Base-by-base conservation (phyloP, 2,888 invertebrate species). In the Crioceris asparagi region DNA sequence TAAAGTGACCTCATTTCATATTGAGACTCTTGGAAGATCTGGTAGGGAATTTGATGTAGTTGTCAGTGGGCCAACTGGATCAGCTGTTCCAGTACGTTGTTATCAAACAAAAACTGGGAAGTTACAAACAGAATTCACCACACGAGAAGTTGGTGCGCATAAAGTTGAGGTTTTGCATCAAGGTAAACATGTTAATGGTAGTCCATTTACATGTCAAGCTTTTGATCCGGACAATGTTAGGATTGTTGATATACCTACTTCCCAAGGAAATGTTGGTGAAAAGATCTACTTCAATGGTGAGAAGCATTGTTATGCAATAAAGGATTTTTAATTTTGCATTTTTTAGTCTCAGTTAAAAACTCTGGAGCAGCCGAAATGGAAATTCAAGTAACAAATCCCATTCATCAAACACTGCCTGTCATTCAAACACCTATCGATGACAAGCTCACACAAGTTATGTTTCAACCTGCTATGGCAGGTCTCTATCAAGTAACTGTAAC, bases 41-140 rank as follows among this genome's bases (percentile, higher is more conserved):
- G 85, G 85, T 1, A 70, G 90, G 38, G 90, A 91, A 59, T 91
- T 92, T 57, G 92, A 92, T 61, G 91, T 92, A 0, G 84, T 92
- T 0, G 83, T 96, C 3, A 65, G 65, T 48, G 62, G 65, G 19
- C 65, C 65, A 2, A 61, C 58, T 1, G 65, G 64, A 15, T 61
- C 63, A 5, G 66, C 66, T 3, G 53, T 65, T 18, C 66, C 66
- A 3, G 66, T 66, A 1, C 65, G 92, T 39, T 94, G 97, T 59
- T 93, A 93, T 62, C 92, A 92, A 60, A 96, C 96, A 43, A 88
- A 94, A 56, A 92, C 94, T 43, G 96, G 96, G 2, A 83, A 92
- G 55, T 70, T 94, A 38, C 81, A 92, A 60, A 96, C 96, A 0
- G 97, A 98, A 64, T 98, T 86, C 64, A 83, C 83, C 11, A 80